Conservation (phyloP, 92 coral and sea anemone genomes). For the Siderastrea radians region DNA sequence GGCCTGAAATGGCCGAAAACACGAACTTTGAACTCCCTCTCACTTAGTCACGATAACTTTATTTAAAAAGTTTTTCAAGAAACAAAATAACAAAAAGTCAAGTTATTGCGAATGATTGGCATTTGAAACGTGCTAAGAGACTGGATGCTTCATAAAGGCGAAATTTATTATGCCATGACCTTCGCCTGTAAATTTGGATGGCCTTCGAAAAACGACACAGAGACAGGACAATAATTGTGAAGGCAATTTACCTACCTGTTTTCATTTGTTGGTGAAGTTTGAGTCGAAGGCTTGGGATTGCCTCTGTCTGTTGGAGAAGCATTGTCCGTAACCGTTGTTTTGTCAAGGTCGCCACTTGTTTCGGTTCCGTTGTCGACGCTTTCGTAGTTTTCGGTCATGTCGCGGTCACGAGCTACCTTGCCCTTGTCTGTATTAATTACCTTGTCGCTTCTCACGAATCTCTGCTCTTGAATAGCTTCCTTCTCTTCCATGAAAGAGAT, state of each 20-base stretch:
- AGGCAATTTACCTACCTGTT: slow-evolving; percentile 29
- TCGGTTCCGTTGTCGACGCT: slow-evolving; percentile 14
- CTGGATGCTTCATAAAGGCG: not conserved
- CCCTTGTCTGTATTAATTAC: slow-evolving; percentile 15
- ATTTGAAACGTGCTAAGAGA: slow-evolving; percentile 11
- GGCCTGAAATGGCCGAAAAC: slow-evolving; percentile 9
- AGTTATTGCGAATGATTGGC: not conserved
- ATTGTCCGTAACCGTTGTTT: not conserved
- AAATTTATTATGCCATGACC: slow-evolving; percentile 35
- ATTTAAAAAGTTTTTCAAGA: not conserved
- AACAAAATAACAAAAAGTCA: not conserved
- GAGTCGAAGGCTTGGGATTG: not conserved
- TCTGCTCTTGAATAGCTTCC: slow-evolving; percentile 16
- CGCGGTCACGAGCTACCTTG: slow-evolving; percentile 12
- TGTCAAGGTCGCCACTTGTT: slow-evolving; percentile 4
- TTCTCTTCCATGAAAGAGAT: slow-evolving; percentile 17
- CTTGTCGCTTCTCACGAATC: not conserved
- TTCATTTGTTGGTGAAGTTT: not conserved
- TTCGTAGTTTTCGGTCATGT: slow-evolving; percentile 17
- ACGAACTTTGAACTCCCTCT: slow-evolving; percentile 26
- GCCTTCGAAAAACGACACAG: slow-evolving; percentile 4
- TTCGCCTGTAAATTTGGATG: slow-evolving; percentile 38
- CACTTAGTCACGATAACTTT: not conserved
- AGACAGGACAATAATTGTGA: not conserved
- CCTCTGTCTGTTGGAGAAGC: not conserved